Evolutionary conservation across 2,797 vertebrate genomes (phyloP).

Genomic region (Cirrhinus mrigala): DNA sequence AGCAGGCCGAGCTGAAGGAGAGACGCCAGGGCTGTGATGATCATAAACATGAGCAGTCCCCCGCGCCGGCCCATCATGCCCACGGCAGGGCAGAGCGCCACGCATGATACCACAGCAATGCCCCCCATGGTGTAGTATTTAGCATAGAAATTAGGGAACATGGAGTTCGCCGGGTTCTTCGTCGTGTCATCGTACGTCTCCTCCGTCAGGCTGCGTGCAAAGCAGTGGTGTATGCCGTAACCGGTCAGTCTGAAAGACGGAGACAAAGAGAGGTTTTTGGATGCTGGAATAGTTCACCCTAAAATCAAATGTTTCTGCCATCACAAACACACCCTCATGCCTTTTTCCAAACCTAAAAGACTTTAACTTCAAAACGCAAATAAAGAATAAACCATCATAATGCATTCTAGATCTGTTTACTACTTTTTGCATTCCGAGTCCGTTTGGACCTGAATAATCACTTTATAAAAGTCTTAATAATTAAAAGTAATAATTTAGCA

Average conservation of each 20-base stretch:
- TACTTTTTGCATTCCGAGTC: no score
- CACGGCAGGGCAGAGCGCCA: slow-evolving; percentile 92
- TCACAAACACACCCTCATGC: not conserved
- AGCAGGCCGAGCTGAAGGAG: slow-evolving; percentile 95
- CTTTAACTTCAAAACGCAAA: not conserved
- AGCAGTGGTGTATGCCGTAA: slow-evolving; percentile 97
- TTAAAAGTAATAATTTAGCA: no score
- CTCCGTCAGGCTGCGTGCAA: slow-evolving; percentile 94
- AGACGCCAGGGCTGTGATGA: slow-evolving; percentile 93
- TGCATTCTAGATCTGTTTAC: no score
- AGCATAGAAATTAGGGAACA: slow-evolving; percentile 91
- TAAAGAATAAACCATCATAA: not conserved
- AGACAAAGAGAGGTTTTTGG: slow-evolving; percentile 36
- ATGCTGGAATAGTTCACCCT: not conserved
- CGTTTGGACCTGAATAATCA: no score
- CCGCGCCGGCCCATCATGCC: slow-evolving; percentile 92
- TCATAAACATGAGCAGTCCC: slow-evolving; percentile 96
- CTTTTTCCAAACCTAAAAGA: not conserved
- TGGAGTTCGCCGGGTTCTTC: slow-evolving; percentile 78
- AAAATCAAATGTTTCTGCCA: not conserved
- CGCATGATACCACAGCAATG: slow-evolving; percentile 90
- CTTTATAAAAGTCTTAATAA: no score
- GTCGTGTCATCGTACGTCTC: slow-evolving; percentile 40
- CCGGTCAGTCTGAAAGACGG: slow-evolving; percentile 86
- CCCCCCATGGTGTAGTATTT: slow-evolving; percentile 95